Base-by-base conservation (phyloP, 2,113 vertebrate genomes). In the Rhynchomys soricoides region DNA sequence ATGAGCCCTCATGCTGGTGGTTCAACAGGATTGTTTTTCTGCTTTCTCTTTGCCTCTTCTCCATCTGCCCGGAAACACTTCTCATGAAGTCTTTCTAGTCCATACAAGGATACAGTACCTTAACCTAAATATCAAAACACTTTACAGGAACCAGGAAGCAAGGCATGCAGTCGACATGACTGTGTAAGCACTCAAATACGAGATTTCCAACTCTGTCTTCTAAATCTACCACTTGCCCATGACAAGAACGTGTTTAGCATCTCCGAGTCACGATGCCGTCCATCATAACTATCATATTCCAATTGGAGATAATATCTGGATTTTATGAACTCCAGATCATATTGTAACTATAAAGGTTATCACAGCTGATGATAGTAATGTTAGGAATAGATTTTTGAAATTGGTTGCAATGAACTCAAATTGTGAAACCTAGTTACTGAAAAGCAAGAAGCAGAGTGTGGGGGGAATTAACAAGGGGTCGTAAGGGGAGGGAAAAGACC, bases 81-180 rank as follows among this genome's bases (percentile, higher is more conserved):
- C 87, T 70, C 95, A 87, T 26, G 0, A 2, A 83, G 24, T 57
- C 75, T 95, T 97, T 73, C 93, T 89, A 92, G 89, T 52, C 79
- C 85, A 86, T 45, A 91, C 73, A 82, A 92, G 93, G 94, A 95
- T 83, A 70, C 3, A 4, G 74, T 17, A 34, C 66, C 82, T 97
- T 92, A 83, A 15, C 68, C 64, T 2, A 37, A 64, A 40, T 24
- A 13, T 24, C 83, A 97, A 77, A 74, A 37, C 82, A 74, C n/a
- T 89, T 97, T 97, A 24, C 50, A 71, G 57, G 62, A 95, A 71
- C 50, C 89, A 70, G 96, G 50, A 96, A 97, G 95, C 26, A 71
- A 95, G 17, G 89, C 21, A 59, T 90, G 94, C 68, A 62, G 55
- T 68, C 96, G 90, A 64, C 1, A 2, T n/a, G 24, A 86, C 43